Percentiles rank a stretch among this genome's conserved stretches.
Evolutionary conservation across 2,888 invertebrate genomes (phyloP).

Genomic region (Limnephilus lunatus): DNA sequence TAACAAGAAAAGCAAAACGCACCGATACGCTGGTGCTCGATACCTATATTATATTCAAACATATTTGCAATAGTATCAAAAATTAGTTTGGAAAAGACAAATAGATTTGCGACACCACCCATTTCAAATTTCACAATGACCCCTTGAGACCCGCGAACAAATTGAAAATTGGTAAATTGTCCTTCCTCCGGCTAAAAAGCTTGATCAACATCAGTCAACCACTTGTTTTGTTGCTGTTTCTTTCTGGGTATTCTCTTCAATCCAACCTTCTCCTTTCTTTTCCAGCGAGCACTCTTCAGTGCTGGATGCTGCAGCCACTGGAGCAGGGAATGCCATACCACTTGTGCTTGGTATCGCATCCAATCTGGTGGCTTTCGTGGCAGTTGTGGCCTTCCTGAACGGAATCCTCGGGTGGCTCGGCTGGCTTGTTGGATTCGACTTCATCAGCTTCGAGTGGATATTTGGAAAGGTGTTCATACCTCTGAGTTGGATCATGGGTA

Average conservation of each 20-base stretch:
- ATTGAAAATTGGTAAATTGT: no score
- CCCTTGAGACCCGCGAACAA: no score
- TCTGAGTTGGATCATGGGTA: slow-evolving; percentile 91
- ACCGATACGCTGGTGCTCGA: no score
- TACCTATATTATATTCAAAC: no score
- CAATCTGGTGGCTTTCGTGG: slow-evolving; percentile 94
- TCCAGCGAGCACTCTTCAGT: slow-evolving; percentile 88
- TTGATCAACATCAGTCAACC: no score
- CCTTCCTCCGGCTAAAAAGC: no score
- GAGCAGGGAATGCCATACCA: slow-evolving; percentile 88
- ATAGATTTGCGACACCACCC: no score
- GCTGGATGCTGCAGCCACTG: slow-evolving; percentile 94
- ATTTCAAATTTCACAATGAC: no score
- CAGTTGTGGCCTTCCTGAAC: slow-evolving; percentile 91
- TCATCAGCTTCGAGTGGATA: slow-evolving; percentile 83
- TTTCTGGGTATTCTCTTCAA: background rate
- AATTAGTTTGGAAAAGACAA: no score
- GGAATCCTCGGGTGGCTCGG: slow-evolving; percentile 89
- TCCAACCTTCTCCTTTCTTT: slow-evolving; percentile 53
- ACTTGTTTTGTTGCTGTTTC: no score
- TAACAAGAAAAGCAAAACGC: no score
- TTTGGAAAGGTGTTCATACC: slow-evolving; percentile 95
- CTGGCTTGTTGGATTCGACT: slow-evolving; percentile 82
- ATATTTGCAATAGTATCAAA: no score
- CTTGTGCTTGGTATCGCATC: slow-evolving; percentile 92